Evolutionary conservation across 2,888 invertebrate genomes (phyloP).

Genomic region (Leptinotarsa rubiginosa): DNA sequence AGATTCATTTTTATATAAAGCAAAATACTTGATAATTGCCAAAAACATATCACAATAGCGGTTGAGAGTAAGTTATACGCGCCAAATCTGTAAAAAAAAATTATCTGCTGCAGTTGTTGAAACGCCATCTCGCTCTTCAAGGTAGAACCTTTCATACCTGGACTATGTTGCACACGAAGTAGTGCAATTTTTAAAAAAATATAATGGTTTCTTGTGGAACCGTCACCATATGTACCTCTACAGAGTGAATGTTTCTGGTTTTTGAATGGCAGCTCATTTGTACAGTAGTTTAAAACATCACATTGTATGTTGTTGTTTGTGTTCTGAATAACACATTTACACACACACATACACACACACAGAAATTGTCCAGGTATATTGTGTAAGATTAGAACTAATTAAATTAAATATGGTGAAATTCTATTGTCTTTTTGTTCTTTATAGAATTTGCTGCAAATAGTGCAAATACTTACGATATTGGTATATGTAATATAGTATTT

Average conservation of each 20-base stretch:
- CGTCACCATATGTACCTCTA: conserved; percentile 66
- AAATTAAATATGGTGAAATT: conserved; percentile 44
- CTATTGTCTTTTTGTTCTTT: conserved; percentile 44
- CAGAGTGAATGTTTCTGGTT: conserved; percentile 61
- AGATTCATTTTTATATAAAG: too few species aligned
- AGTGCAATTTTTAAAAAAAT: conserved; percentile 56
- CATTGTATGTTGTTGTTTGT: conserved; percentile 55
- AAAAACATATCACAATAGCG: too few species aligned
- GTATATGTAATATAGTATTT: conserved; percentile 44
- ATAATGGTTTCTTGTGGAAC: conserved; percentile 62
- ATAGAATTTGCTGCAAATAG: conserved; percentile 40
- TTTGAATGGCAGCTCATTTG: conserved; percentile 63
- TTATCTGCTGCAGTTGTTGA: neutral
- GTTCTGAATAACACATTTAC: conserved; percentile 45
- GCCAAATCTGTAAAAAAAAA: neutral
- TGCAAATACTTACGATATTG: conserved; percentile 30
- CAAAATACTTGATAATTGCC: too few species aligned
- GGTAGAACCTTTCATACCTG: conserved; percentile 11
- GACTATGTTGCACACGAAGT: conserved; percentile 55
- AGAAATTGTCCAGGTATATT: conserved; percentile 45
- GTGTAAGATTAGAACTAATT: conserved; percentile 43
- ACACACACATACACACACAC: conserved; percentile 42
- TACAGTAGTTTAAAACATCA: conserved; percentile 60
- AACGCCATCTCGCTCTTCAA: neutral
- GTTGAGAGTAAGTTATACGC: neutral